Conservation (phyloP, 2,113 vertebrate species). For the Corvus moneduloides region DNA sequence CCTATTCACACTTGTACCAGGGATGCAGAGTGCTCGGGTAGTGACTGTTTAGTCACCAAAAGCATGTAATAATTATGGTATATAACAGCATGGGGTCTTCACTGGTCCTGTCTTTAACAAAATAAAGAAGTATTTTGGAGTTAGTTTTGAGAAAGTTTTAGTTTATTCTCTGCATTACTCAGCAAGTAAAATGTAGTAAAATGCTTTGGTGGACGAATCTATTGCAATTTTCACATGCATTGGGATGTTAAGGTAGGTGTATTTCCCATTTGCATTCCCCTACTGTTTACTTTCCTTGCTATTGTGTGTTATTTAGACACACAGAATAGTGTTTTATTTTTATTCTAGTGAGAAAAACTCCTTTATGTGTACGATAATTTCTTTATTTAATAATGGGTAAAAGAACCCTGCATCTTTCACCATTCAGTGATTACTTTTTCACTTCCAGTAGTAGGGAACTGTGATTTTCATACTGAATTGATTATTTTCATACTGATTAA, state of each 20-base stretch:
- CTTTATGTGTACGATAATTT: neutral
- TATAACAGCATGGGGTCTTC: neutral
- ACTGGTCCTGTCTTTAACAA: neutral
- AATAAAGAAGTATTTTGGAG: neutral
- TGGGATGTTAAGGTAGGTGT: neutral
- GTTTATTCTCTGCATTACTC: neutral
- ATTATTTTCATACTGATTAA: neutral
- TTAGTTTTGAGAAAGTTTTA: neutral
- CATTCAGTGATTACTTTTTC: neutral
- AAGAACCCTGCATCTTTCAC: neutral
- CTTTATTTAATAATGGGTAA: neutral
- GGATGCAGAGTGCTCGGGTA: neutral
- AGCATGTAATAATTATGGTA: neutral
- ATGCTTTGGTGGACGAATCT: neutral
- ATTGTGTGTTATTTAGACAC: neutral
- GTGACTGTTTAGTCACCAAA: rapidly evolving
- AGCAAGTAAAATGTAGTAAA: neutral
- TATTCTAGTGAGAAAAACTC: neutral
- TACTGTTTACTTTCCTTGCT: neutral
- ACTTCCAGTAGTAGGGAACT: neutral
- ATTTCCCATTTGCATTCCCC: neutral
- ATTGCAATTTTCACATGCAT: neutral
- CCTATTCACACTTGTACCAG: neutral
- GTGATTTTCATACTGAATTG: neutral
- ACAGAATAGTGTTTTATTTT: neutral